phyloP scores from a whole-genome alignment of 2,888 invertebrate genomes.

The Rhingia campestris region DNA sequence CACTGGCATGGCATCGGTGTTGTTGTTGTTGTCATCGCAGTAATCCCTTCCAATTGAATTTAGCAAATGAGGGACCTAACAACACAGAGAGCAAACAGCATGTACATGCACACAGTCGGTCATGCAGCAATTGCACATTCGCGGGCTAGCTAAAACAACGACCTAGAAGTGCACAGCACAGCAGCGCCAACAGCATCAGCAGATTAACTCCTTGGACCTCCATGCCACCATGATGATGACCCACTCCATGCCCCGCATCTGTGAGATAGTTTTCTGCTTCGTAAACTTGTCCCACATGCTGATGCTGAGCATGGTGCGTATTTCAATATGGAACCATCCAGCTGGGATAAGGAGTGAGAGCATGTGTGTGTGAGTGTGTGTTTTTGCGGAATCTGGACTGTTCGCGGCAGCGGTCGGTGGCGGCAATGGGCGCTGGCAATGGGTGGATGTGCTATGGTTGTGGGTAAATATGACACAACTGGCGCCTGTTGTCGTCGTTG shows the following conservation, averaged over 20 bases:
- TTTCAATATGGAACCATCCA: slow-evolving; percentile 25
- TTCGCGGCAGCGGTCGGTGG: not conserved
- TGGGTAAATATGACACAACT: slow-evolving; percentile 75
- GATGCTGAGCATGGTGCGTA: slow-evolving; percentile 58
- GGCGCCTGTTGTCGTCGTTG: slow-evolving; percentile 71
- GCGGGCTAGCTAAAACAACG: slow-evolving; percentile 7
- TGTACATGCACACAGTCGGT: slow-evolving; percentile 44
- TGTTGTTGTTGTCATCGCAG: slow-evolving; percentile 66
- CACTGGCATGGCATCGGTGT: slow-evolving; percentile 36
- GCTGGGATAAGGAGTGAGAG: slow-evolving; percentile 26
- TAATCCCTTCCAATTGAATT: slow-evolving; percentile 72
- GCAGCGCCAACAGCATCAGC: slow-evolving; percentile 71
- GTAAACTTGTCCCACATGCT: slow-evolving; percentile 56
- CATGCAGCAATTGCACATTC: slow-evolving; percentile 30
- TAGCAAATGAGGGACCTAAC: slow-evolving; percentile 70
- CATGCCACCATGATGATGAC: slow-evolving; percentile 56
- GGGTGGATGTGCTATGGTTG: slow-evolving; percentile 64
- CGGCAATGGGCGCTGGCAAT: slow-evolving; percentile 18
- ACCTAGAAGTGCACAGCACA: slow-evolving; percentile 47
- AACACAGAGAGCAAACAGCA: slow-evolving; percentile 50
- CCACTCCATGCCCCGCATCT: slow-evolving; percentile 39
- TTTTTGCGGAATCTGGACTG: slow-evolving; percentile 46
- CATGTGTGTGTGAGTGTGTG: not conserved
- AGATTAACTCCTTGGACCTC: slow-evolving; percentile 73
- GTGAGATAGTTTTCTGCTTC: slow-evolving; percentile 42